Evolutionary conservation across 2,797 vertebrate species (phyloP).

Genomic region (Urocyon cinereoargenteus): DNA sequence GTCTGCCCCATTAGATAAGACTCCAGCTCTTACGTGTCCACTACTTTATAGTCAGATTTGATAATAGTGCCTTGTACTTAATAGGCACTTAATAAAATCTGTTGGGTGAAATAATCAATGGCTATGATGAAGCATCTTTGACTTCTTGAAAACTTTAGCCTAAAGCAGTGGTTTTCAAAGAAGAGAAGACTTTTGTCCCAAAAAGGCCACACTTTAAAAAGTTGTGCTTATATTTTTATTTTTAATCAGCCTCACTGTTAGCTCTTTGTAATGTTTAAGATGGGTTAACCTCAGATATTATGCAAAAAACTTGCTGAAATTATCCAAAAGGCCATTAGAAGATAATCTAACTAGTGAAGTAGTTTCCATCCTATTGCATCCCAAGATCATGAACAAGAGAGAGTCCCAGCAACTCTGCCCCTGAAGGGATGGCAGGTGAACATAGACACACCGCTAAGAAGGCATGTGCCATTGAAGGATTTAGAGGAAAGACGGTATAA

Average conservation of each 20-base stretch:
- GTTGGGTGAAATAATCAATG: neutral
- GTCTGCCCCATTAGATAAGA: neutral
- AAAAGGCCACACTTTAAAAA: neutral
- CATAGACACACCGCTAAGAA: neutral
- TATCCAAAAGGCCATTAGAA: neutral
- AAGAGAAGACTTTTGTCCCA: neutral
- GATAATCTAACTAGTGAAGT: neutral
- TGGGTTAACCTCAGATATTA: neutral
- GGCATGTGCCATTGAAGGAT: neutral
- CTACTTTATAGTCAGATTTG: neutral
- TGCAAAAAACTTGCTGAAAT: neutral
- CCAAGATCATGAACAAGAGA: neutral
- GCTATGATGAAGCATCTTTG: neutral
- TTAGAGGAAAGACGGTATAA: neutral
- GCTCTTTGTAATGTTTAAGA: neutral
- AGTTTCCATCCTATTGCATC: neutral
- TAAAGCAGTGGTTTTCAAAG: conserved; percentile 3
- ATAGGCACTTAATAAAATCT: conserved; percentile 1
- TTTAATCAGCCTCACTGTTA: neutral
- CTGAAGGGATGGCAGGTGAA: neutral
- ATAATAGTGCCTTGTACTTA: neutral
- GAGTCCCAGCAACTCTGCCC: neutral
- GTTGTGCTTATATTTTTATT: neutral
- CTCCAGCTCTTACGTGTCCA: neutral
- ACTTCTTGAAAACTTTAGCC: neutral